Evolutionary conservation across 2,888 invertebrate species (phyloP).

Genomic region (Chymomyza amoena): DNA sequence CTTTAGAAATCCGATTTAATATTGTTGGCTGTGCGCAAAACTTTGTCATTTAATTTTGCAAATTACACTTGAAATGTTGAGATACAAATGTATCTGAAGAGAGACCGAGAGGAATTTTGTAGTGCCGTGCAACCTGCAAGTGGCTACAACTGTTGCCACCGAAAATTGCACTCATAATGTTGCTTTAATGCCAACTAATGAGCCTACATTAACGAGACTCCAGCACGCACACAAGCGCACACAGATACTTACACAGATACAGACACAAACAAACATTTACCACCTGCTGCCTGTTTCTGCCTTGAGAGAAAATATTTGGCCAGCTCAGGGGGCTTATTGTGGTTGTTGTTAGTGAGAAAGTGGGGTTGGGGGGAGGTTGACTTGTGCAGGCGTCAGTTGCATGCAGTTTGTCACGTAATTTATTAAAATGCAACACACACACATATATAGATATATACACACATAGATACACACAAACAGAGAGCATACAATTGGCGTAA

Average conservation of each 20-base stretch:
- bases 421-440: constrained; percentile 68
- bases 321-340: not conserved
- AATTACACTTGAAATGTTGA: constrained; percentile 46
- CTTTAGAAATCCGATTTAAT: constrained; percentile 72
- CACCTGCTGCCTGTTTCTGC: constrained; percentile 50
- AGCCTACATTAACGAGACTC: constrained; percentile 67
- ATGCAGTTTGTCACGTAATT: constrained; percentile 72
- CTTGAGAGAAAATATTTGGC: not conserved
- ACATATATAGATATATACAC: constrained; percentile 35
- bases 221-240: constrained; percentile 3
- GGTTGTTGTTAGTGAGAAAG: not conserved
- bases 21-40: constrained; percentile 72
- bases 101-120: not conserved
- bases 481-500: constrained; percentile 61
- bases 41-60: constrained; percentile 68
- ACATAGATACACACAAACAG: constrained; percentile 21
- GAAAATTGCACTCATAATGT: constrained; percentile 53
- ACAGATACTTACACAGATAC: too few species aligned
- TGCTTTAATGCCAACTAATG: constrained; percentile 70
- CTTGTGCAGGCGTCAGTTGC: constrained; percentile 10
- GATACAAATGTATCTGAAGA: not conserved
- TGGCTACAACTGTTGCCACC: constrained; percentile 12
- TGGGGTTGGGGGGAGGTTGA: constrained; percentile 31
- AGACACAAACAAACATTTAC: constrained; percentile 3
- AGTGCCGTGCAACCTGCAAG: not conserved